These are phyloP conservation scores for Characodon lateralis DNA, from an alignment of 2,797 vertebrate species.

Conservation along the genomic window DNA sequence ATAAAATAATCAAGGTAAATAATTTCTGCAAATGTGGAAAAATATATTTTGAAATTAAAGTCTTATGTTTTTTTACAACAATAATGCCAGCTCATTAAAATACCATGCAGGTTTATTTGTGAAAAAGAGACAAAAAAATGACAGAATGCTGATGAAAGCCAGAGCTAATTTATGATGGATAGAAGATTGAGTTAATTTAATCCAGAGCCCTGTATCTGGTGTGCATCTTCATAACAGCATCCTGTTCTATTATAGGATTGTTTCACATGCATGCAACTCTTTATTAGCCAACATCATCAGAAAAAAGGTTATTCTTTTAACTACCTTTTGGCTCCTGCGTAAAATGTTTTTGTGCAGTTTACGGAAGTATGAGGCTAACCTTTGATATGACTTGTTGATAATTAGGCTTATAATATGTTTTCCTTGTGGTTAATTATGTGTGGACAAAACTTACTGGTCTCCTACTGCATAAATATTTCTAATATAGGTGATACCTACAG, in stretches of 20 bases:
- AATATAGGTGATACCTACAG: slow-evolving; percentile 44
- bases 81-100: slow-evolving; percentile 34
- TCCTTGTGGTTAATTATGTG: not conserved
- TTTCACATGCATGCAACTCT: slow-evolving; percentile 52
- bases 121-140: slow-evolving; percentile 35
- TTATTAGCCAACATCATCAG: slow-evolving; percentile 42
- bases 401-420: not conserved
- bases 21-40: not conserved
- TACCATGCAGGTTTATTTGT: slow-evolving; percentile 27
- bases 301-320: slow-evolving; percentile 19
- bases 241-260: slow-evolving; percentile 46
- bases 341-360: not conserved
- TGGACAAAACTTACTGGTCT: not conserved
- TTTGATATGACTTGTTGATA: not conserved
- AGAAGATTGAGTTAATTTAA: slow-evolving; percentile 57
- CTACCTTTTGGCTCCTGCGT: not conserved
- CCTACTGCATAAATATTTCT: slow-evolving; percentile 10
- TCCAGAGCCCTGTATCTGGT: slow-evolving; percentile 57
- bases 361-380: not conserved
- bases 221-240: slow-evolving; percentile 61
- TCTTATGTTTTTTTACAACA: slow-evolving; percentile 28
- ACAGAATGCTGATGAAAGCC: slow-evolving; percentile 59
- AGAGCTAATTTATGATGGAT: slow-evolving; percentile 59
- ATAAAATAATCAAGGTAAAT: slow-evolving; percentile 35
- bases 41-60: slow-evolving; percentile 7